These are phyloP conservation scores for Psilanteris sp. DNA, from an alignment of 1,140 invertebrate species.

Conservation along the genomic window DNA sequence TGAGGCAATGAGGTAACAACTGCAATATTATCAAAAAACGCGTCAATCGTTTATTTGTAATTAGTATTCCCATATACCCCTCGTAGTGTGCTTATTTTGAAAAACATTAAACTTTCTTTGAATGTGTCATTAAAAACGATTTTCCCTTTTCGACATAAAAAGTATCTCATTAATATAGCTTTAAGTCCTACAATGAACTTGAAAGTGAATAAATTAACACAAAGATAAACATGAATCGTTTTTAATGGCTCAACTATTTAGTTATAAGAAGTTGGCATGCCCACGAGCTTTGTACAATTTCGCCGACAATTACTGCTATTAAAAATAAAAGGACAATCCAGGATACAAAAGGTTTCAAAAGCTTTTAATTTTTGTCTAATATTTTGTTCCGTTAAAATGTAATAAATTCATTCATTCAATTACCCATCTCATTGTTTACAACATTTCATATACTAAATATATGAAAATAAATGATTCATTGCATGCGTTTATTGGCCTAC, in stretches of 20 bases:
- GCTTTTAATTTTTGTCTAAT: conserved; percentile 6
- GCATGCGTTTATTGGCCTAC: too few species aligned
- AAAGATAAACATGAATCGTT: conserved; percentile 33
- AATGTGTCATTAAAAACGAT: conserved; percentile 53
- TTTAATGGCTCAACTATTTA: conserved; percentile 46
- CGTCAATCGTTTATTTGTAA: conserved; percentile 40
- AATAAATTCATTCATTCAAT: too few species aligned
- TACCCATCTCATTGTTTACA: too few species aligned
- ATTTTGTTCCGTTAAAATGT: too few species aligned
- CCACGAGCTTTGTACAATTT: conserved; percentile 61
- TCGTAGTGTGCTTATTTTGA: conserved; percentile 59
- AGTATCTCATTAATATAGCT: conserved; percentile 3
- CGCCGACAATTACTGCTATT: conserved; percentile 55
- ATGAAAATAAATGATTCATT: too few species aligned
- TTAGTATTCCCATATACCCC: conserved; percentile 48
- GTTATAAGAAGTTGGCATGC: conserved; percentile 58
- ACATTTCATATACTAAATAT: too few species aligned
- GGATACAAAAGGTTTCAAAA: conserved; percentile 42
- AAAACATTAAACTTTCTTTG: conserved; percentile 35
- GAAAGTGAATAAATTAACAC: conserved; percentile 8
- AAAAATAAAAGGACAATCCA: conserved; percentile 54
- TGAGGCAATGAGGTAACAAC: conserved; percentile 90
- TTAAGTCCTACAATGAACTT: conserved; percentile 8
- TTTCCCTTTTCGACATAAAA: conserved; percentile 2
- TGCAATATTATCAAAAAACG: conserved; percentile 6